phyloP scores from a whole-genome alignment of 92 coral and sea anemone genomes.

The Zoanthus solanderi region DNA sequence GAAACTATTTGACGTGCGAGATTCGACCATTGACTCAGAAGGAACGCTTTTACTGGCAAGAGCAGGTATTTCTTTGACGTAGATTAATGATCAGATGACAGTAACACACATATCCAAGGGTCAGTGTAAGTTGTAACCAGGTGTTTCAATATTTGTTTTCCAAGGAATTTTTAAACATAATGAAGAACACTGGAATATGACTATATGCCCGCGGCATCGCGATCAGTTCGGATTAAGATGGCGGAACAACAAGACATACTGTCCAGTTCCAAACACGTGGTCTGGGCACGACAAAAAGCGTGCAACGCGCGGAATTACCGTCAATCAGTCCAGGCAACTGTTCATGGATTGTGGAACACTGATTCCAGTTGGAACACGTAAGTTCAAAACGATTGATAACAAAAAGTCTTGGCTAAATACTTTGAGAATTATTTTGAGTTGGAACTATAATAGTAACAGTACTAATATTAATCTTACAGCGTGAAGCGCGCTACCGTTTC shows the following conservation, averaged over 20 bases:
- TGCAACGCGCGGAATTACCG: constrained; percentile 66
- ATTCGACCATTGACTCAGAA: constrained; percentile 30
- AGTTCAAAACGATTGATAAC: constrained; percentile 40
- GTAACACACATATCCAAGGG: constrained; percentile 15
- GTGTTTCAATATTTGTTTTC: constrained; percentile 10
- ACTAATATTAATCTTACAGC: background rate
- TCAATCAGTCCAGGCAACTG: constrained; percentile 56
- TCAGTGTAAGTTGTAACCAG: constrained; percentile 37
- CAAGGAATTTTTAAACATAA: constrained; percentile 36
- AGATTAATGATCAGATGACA: constrained; percentile 1
- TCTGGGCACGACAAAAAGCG: constrained; percentile 45
- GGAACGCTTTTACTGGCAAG: constrained; percentile 42
- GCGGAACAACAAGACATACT: constrained; percentile 52
- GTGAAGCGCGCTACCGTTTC: too few species aligned
- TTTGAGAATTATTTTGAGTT: background rate
- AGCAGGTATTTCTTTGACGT: constrained; percentile 26
- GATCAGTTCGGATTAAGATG: constrained; percentile 70
- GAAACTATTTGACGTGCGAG: constrained; percentile 49
- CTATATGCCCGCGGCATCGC: constrained; percentile 68
- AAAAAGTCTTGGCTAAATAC: constrained; percentile 6
- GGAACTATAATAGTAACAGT: constrained; percentile 5
- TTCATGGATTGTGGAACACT: constrained; percentile 47
- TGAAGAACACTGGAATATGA: constrained; percentile 42
- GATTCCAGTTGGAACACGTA: constrained; percentile 66
- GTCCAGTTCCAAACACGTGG: constrained; percentile 57